phyloP scores from a whole-genome alignment of 2,113 vertebrate species.

The Oreocharis arfaki region DNA sequence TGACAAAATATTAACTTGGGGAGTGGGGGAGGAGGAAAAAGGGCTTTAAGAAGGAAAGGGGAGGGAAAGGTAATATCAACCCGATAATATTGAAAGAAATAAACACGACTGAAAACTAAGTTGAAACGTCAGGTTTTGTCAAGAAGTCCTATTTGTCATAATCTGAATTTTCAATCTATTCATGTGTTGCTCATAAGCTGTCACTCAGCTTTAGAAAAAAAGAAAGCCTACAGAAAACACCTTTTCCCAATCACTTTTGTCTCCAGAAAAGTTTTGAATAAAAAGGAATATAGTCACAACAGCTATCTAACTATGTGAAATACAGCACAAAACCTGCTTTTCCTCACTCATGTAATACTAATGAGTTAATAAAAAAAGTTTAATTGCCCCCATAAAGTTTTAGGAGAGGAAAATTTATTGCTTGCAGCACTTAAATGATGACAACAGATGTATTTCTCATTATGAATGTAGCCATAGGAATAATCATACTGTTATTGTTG shows the following conservation, averaged over 20 bases:
- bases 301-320: neutral
- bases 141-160: neutral
- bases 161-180: neutral
- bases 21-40: fast-evolving
- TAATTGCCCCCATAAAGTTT: neutral
- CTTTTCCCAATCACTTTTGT: neutral
- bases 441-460: neutral
- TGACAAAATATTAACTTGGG: neutral
- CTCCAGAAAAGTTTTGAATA: neutral
- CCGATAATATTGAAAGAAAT: neutral
- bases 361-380: neutral
- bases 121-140: neutral
- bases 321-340: neutral
- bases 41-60: neutral
- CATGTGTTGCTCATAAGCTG: neutral
- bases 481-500: neutral
- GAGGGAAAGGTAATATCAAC: neutral
- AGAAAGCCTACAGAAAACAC: neutral
- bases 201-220: neutral
- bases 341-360: neutral
- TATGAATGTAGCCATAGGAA: neutral
- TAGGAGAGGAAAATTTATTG: neutral
- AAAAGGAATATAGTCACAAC: neutral
- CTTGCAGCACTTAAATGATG: neutral
- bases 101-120: neutral